These are phyloP conservation scores for Sebastes umbrosus DNA, from an alignment of 2,797 vertebrate genomes.

Conservation along the genomic window DNA sequence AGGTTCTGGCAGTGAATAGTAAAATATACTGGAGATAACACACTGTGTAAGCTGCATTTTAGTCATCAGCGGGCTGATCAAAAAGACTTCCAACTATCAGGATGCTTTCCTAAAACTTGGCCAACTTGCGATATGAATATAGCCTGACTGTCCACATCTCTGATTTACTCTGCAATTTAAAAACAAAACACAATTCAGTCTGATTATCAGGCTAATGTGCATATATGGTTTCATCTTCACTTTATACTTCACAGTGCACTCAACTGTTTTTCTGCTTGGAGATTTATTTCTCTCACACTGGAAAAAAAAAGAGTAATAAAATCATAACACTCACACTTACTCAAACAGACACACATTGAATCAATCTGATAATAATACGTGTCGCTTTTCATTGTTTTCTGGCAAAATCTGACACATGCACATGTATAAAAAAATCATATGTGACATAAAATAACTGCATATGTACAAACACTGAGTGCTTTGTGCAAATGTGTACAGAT, in stretches of 20 bases:
- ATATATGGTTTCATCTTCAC: neutral
- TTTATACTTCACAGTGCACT: constrained; percentile 28
- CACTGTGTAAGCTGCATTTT: neutral
- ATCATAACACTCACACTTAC: constrained; percentile 52
- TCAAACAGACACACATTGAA: constrained; percentile 67
- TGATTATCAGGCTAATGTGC: neutral
- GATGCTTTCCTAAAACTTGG: neutral
- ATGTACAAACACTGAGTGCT: constrained; percentile 84
- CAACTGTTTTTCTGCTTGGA: constrained; percentile 47
- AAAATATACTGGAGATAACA: neutral
- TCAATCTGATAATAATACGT: constrained; percentile 62
- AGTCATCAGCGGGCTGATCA: neutral
- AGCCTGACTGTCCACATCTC: neutral
- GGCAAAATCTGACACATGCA: constrained; percentile 82
- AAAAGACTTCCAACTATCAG: neutral
- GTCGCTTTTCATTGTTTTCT: constrained; percentile 73
- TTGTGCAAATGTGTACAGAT: constrained; percentile 87
- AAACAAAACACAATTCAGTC: neutral
- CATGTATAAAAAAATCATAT: constrained; percentile 78
- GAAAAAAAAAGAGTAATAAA: constrained; percentile 45
- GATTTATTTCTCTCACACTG: constrained; percentile 69
- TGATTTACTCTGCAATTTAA: neutral
- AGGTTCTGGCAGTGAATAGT: neutral
- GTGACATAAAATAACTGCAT: constrained; percentile 79
- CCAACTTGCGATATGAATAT: neutral